Evolutionary conservation across 2,113 vertebrate species (phyloP).

Genomic region (Sylvietta virens): DNA sequence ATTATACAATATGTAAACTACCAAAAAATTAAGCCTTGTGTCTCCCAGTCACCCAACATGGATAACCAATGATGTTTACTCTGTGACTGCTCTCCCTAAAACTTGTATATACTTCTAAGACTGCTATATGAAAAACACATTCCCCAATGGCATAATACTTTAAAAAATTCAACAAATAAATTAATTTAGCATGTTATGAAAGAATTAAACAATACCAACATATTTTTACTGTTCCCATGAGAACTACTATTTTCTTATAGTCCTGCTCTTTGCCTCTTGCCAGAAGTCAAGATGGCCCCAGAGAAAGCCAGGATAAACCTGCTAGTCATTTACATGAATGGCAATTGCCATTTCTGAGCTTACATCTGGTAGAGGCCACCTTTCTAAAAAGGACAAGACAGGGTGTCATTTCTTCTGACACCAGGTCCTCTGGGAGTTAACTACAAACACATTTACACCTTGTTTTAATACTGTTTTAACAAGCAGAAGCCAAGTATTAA

Average conservation of each 20-base stretch:
- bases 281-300: slow-evolving; percentile 20
- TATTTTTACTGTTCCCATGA: slow-evolving; percentile 35
- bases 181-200: slow-evolving; percentile 67
- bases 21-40: neutral
- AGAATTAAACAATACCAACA: slow-evolving; percentile 54
- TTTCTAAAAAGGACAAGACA: slow-evolving; percentile 1
- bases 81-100: neutral
- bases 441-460: neutral
- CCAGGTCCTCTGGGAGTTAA: neutral
- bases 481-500: neutral
- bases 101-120: slow-evolving; percentile 19
- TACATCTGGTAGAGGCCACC: neutral
- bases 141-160: slow-evolving; percentile 55
- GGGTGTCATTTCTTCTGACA: neutral
- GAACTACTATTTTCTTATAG: slow-evolving; percentile 17
- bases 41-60: neutral
- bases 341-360: neutral
- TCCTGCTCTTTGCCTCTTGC: slow-evolving; percentile 11
- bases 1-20: neutral
- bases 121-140: slow-evolving; percentile 68
- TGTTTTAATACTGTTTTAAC: neutral
- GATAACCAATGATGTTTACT: neutral
- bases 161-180: slow-evolving; percentile 66
- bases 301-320: slow-evolving; percentile 36
- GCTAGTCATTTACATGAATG: slow-evolving; percentile 14